Evolutionary conservation across 2,888 invertebrate genomes (phyloP), one percentile per base, ranked within the genome.

Genomic region (Eulithis prunata): DNA sequence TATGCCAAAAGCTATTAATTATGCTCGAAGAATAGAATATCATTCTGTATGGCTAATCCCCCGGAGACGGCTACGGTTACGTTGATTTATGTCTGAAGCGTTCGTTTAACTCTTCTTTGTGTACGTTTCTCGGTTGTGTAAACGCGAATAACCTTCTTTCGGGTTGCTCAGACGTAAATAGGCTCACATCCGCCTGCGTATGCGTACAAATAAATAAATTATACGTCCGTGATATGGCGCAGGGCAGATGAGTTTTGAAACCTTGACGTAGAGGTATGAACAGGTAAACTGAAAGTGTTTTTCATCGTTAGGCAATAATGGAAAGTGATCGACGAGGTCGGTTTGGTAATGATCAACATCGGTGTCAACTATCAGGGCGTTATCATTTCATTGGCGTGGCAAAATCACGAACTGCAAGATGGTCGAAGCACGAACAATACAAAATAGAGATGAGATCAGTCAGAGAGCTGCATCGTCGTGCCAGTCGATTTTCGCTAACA

Each of bases 1-100:
- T 55, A 66, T 90, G 91, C 91, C 92, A 91, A 92, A 91, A 89
- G 90, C 91, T 88, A 93, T 93, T 91, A 91, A 91, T 93, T 91
- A 91, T 86, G 73, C 77, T 79, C 83, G 81, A 85, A 90, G 90
- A 91, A 92, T 90, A 91, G 90, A 91, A 89, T 90, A 90, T 90
- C 14, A 49, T 49, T 49, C 90, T 87, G 84, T 84, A 75, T 88
- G 87, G 86, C 88, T 90, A 88, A 91, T 91, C 88, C 90, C 86
- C 89, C 86, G 81, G 89, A 89, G 90, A 89, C 85, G 88, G 89
- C 86, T 89, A 88, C 88, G 85, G 89, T 90, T 89, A 89, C 89
- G 85, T 85, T 93, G 92, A 93, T 93, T 91, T 90, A 92, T 91
- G 89, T 85, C 80, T 78, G 83, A 79, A 81, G 82, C 87, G 89